These are phyloP conservation scores for Polymixis lichenea DNA, from an alignment of 2,888 invertebrate genomes.

Conservation along the genomic window DNA sequence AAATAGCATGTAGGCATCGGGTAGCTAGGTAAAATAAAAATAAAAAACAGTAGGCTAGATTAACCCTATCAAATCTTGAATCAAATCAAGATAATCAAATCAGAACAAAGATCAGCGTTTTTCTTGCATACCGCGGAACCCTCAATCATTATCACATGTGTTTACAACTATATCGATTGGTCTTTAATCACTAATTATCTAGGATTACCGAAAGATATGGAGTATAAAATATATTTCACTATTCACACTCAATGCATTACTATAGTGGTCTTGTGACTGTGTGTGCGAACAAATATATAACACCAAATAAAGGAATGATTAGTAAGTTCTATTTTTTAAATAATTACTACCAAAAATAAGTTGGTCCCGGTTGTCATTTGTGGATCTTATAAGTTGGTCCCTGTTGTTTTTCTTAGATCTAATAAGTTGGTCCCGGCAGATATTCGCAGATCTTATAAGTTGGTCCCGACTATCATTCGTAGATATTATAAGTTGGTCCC, in stretches of 20 bases:
- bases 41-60: not conserved
- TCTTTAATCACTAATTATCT: slow-evolving; percentile 34
- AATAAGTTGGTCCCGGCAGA: not conserved
- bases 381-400: not conserved
- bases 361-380: not conserved
- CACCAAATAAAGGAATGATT: slow-evolving; percentile 32
- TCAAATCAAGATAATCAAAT: slow-evolving; percentile 23
- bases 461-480: not conserved
- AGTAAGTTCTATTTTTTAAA: slow-evolving; percentile 37
- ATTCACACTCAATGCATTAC: slow-evolving; percentile 20
- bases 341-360: not conserved
- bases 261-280: slow-evolving; percentile 37
- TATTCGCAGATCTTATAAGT: not conserved
- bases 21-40: not conserved
- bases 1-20: too few species aligned
- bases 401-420: not conserved
- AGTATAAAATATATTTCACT: slow-evolving; percentile 44
- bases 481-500: not conserved
- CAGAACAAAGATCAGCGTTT: slow-evolving; percentile 4
- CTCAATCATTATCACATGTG: slow-evolving; percentile 19
- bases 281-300: slow-evolving; percentile 37
- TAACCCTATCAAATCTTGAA: not conserved
- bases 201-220: slow-evolving; percentile 23
- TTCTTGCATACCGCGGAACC: not conserved
- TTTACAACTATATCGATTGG: slow-evolving; percentile 30